phyloP scores from a whole-genome alignment of 2,113 vertebrate genomes.

The Rostratula benghalensis region DNA sequence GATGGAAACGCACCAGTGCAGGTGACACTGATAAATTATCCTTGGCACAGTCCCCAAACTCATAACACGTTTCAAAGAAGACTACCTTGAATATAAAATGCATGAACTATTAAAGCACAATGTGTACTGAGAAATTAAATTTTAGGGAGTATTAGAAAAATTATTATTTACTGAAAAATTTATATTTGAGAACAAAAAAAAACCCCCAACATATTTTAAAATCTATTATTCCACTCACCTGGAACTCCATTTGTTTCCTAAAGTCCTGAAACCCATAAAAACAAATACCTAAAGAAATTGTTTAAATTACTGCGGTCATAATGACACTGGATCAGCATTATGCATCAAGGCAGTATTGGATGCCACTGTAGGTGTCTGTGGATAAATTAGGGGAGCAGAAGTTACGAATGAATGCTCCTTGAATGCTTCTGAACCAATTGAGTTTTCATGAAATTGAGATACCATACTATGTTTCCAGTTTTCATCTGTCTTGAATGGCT shows the following conservation, averaged over 20 bases:
- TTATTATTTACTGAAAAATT: not conserved
- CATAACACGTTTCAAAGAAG: slow-evolving; percentile 50
- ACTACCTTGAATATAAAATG: slow-evolving; percentile 45
- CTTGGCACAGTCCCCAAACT: slow-evolving; percentile 59
- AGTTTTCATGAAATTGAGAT: slow-evolving; percentile 61
- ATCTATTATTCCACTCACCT: not conserved
- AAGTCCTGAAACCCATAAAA: slow-evolving; percentile 5
- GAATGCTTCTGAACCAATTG: slow-evolving; percentile 27
- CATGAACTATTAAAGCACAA: slow-evolving; percentile 46
- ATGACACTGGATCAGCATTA: not conserved
- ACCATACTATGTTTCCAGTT: slow-evolving; percentile 35
- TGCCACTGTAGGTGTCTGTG: not conserved
- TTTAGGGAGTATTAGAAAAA: slow-evolving; percentile 11
- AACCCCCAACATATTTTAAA: not conserved
- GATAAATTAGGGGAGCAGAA: not conserved
- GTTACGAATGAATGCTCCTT: slow-evolving; percentile 22
- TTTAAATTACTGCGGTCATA: not conserved
- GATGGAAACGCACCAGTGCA: slow-evolving; percentile 59
- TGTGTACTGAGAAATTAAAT: slow-evolving; percentile 12
- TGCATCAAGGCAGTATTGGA: not conserved
- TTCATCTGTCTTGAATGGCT: slow-evolving; percentile 44
- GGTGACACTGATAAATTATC: slow-evolving; percentile 67
- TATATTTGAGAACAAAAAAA: not conserved
- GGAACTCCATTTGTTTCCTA: not conserved
- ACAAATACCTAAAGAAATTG: not conserved